These are phyloP conservation scores for Pollenia amentaria DNA, from an alignment of 2,888 invertebrate species.

Conservation along the genomic window DNA sequence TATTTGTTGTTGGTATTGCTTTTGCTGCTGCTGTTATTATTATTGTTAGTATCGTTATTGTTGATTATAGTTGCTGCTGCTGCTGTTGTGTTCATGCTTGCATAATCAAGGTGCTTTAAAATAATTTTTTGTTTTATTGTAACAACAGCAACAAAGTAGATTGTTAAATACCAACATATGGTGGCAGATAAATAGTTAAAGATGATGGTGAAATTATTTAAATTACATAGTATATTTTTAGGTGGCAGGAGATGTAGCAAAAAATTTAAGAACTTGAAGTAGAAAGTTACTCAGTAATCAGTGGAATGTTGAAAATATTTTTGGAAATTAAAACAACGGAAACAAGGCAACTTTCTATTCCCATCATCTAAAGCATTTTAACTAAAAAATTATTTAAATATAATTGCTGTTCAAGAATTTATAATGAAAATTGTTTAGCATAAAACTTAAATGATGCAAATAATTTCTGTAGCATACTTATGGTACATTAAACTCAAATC, in stretches of 20 bases:
- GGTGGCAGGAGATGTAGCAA: background rate
- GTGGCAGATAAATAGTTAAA: constrained; percentile 47
- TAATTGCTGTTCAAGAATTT: background rate
- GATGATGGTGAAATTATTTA: constrained; percentile 48
- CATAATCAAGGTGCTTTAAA: constrained; percentile 71
- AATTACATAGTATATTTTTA: constrained; percentile 40
- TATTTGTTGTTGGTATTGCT: constrained; percentile 21
- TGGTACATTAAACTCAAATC: constrained; percentile 23
- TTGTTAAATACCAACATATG: constrained; percentile 66
- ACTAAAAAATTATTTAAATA: background rate
- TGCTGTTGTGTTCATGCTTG: constrained; percentile 52
- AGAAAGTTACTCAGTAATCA: background rate
- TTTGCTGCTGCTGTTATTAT: constrained; percentile 23
- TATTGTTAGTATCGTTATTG: constrained; percentile 61
- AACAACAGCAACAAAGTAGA: constrained; percentile 21
- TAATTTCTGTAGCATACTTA: constrained; percentile 27
- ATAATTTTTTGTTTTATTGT: background rate
- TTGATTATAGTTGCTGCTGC: constrained; percentile 37
- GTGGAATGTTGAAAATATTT: background rate
- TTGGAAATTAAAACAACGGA: background rate
- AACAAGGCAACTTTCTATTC: background rate
- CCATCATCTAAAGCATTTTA: background rate
- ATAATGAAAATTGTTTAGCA: background rate
- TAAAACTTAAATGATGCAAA: background rate
- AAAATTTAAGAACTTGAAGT: background rate